A percentile compares a stretch with the other conserved stretches of the same genome.
These are phyloP conservation scores for Marmota monax DNA, from an alignment of 2,113 vertebrate species.

Conservation along the genomic window DNA sequence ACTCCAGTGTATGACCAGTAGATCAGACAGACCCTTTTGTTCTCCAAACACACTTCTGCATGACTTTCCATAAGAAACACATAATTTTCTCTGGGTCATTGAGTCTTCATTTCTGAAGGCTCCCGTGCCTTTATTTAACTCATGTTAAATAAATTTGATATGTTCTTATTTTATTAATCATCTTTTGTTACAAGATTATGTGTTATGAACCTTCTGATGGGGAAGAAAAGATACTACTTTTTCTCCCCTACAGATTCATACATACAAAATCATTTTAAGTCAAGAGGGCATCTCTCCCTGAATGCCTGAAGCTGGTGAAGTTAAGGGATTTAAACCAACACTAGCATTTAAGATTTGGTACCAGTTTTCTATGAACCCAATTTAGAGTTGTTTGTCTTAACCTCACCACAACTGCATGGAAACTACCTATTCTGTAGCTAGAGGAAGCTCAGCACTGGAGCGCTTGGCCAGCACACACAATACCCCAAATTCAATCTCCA, in stretches of 20 bases:
- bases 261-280: not conserved
- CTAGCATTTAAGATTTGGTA: not conserved
- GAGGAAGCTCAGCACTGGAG: not conserved
- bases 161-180: not conserved
- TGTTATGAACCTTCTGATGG: no score
- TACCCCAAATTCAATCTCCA: not conserved
- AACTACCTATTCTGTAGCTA: not conserved
- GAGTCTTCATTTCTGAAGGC: not conserved
- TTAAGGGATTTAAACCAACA: not conserved
- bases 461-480: not conserved
- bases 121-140: not conserved
- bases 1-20: not conserved
- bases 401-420: not conserved
- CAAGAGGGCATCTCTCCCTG: not conserved
- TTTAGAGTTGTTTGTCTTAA: not conserved
- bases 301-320: not conserved
- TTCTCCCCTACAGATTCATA: not conserved
- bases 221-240: not conserved
- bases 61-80: not conserved
- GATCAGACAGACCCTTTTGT: not conserved
- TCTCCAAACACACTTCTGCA: not conserved
- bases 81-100: not conserved
- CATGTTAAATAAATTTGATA: not conserved
- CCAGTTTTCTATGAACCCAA: not conserved
- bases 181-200: not conserved